Conservation (phyloP, 2,797 vertebrate species). For the Pseudochirops corinnae region DNA sequence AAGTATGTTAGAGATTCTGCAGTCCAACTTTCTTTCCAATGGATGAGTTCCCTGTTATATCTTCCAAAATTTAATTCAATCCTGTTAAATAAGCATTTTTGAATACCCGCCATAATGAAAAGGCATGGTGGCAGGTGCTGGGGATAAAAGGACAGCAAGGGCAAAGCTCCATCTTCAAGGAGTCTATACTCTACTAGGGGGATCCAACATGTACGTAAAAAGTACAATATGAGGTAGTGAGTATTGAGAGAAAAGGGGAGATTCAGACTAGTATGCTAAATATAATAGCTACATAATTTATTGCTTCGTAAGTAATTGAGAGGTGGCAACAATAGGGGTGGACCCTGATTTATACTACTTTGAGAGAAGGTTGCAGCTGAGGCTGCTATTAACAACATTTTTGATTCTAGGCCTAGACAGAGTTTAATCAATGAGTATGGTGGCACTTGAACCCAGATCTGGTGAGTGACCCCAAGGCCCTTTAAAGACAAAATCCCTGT, state of each 20-base stretch:
- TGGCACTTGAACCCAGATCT: neutral
- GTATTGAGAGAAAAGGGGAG: neutral
- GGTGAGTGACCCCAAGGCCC: neutral
- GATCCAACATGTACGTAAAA: neutral
- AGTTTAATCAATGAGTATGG: neutral
- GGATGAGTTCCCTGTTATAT: neutral
- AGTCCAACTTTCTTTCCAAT: neutral
- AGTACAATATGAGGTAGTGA: neutral
- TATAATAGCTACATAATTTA: neutral
- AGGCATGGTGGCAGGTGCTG: neutral
- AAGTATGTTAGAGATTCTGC: neutral
- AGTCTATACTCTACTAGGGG: neutral
- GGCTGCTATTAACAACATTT: neutral
- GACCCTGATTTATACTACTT: too few relatives aligned
- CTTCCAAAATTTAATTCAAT: neutral
- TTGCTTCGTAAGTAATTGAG: neutral
- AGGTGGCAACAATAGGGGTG: neutral
- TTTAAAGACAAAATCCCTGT: neutral
- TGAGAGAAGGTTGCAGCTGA: neutral
- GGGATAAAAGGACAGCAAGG: neutral
- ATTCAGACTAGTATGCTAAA: neutral
- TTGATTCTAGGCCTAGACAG: neutral
- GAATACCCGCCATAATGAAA: neutral
- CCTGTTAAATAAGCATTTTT: neutral
- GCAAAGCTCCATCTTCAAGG: neutral